phyloP scores from a whole-genome alignment of 2,888 invertebrate species.

The Odontomyia ornata region DNA sequence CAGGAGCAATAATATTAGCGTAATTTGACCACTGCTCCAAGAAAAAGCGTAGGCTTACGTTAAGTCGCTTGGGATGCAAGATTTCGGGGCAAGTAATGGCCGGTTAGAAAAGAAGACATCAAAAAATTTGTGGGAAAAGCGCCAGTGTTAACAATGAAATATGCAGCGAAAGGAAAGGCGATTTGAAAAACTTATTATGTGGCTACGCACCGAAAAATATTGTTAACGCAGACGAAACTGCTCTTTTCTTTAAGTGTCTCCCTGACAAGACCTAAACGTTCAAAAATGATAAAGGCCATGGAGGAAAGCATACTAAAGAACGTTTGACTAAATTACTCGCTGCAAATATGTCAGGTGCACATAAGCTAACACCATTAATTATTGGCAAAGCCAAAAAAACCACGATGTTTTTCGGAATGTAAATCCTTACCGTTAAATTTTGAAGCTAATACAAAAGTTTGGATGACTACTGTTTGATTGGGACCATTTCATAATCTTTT shows the following conservation, averaged over 20 bases:
- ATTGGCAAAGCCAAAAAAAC: slow-evolving; percentile 53
- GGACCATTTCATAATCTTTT: too few species aligned
- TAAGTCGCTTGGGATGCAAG: background rate
- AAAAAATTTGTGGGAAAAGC: background rate
- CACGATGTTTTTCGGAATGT: slow-evolving; percentile 52
- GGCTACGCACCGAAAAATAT: background rate
- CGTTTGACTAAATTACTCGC: slow-evolving; percentile 53
- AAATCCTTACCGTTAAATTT: slow-evolving; percentile 27
- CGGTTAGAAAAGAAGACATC: background rate
- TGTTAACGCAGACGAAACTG: background rate
- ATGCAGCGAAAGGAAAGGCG: background rate
- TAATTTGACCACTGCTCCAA: background rate
- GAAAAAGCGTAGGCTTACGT: background rate
- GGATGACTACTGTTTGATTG: slow-evolving; percentile 42
- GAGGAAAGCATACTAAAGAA: slow-evolving; percentile 48
- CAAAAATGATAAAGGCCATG: slow-evolving; percentile 1
- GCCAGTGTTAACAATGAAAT: background rate
- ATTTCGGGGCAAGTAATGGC: background rate
- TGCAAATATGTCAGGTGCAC: slow-evolving; percentile 53
- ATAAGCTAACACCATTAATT: slow-evolving; percentile 51
- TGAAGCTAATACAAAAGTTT: slow-evolving; percentile 32
- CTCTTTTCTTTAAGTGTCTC: background rate
- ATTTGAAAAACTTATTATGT: background rate
- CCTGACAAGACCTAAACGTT: background rate
- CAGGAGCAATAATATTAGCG: background rate